These are phyloP conservation scores for Drosophila virilis DNA, from an alignment of 1,140 invertebrate species.

Conservation along the genomic window DNA sequence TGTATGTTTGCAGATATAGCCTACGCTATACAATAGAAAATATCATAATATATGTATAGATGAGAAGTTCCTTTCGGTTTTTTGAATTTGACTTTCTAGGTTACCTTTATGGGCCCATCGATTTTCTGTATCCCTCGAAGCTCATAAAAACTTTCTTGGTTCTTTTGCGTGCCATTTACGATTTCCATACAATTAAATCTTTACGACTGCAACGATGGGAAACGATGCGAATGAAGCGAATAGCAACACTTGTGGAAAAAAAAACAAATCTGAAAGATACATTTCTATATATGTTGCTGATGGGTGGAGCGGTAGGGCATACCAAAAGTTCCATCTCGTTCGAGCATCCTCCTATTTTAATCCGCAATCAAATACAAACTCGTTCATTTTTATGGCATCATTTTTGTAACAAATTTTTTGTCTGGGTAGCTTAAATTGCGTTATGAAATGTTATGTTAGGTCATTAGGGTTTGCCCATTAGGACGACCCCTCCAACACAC, in stretches of 20 bases:
- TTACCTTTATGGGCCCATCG: constrained; percentile 70
- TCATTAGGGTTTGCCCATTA: constrained; percentile 75
- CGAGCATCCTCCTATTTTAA: constrained; percentile 42
- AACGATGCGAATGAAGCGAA: constrained; percentile 32
- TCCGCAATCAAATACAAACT: constrained; percentile 63
- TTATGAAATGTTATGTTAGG: constrained; percentile 79
- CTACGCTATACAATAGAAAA: background rate
- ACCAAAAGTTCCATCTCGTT: constrained; percentile 27
- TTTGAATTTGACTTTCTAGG: constrained; percentile 24
- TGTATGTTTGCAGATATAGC: constrained; percentile 5
- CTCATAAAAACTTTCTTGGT: constrained; percentile 57
- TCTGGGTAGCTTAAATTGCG: constrained; percentile 68
- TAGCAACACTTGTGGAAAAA: constrained; percentile 25
- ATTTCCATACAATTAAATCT: constrained; percentile 83
- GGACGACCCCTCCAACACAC: constrained; percentile 6
- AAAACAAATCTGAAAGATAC: constrained; percentile 23
- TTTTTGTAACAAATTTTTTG: constrained; percentile 54
- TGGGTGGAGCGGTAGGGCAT: background rate
- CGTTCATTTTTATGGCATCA: constrained; percentile 64
- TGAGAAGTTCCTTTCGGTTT: constrained; percentile 11
- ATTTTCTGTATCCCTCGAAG: constrained; percentile 53
- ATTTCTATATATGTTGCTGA: constrained; percentile 19
- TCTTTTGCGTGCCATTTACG: constrained; percentile 75
- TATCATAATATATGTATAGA: background rate
- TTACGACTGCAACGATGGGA: constrained; percentile 60